Conservation (phyloP, 1,140 invertebrate genomes). For the Drosophila bifasciata region DNA sequence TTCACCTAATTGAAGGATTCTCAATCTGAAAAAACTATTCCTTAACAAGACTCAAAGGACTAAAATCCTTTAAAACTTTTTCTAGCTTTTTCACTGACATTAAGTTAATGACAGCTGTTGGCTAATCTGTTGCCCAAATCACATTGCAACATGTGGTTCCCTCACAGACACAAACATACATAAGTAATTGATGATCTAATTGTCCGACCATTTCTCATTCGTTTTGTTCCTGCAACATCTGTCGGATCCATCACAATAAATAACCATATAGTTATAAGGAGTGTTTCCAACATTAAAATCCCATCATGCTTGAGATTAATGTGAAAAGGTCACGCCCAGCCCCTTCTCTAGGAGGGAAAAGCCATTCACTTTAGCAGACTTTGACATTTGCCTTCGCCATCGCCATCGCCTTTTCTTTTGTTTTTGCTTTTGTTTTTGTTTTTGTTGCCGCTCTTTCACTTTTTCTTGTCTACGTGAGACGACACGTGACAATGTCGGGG, state of each 20-base stretch:
- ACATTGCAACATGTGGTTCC: slow-evolving; percentile 48
- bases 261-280: slow-evolving; percentile 71
- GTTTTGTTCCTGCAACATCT: slow-evolving; percentile 49
- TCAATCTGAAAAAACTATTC: no score
- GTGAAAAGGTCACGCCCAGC: slow-evolving; percentile 75
- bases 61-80: no score
- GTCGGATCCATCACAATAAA: slow-evolving; percentile 60
- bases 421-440: slow-evolving; percentile 26
- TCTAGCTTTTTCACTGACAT: not conserved
- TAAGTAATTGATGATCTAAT: slow-evolving; percentile 69
- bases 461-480: slow-evolving; percentile 41
- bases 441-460: slow-evolving; percentile 35
- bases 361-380: slow-evolving; percentile 49
- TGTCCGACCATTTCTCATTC: slow-evolving; percentile 36
- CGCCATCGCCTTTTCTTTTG: slow-evolving; percentile 26
- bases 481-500: slow-evolving; percentile 65
- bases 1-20: no score
- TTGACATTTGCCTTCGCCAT: slow-evolving; percentile 51
- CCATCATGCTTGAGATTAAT: slow-evolving; percentile 74
- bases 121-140: slow-evolving; percentile 38
- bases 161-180: slow-evolving; percentile 1
- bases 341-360: slow-evolving; percentile 26
- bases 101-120: slow-evolving; percentile 7
- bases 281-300: slow-evolving; percentile 72
- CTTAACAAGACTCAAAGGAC: no score